Base-by-base conservation (phyloP, 64 coral and sea anemone genomes). In the Anthopleura sola region DNA sequence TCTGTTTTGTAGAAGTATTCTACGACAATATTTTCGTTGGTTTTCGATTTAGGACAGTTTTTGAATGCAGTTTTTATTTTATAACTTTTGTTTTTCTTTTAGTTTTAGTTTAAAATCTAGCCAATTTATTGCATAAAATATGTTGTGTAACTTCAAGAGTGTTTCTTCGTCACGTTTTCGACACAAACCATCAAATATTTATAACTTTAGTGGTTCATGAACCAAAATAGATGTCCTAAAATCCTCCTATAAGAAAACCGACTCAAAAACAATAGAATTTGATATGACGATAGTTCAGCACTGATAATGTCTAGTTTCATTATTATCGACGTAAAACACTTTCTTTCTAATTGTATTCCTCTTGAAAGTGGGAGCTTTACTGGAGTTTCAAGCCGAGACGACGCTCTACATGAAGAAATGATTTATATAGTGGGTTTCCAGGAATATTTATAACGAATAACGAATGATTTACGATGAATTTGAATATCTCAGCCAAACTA, bases 401-500 rank as follows among this genome's bases (percentile, higher is more conserved):
- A 44, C 28, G 18, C 78, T 44, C 11, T 21, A 44, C 78, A 38
- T 31, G 17, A 81, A 48, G 50, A 12, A 40, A 46, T 32, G 11
- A 81, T 57, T 26, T 53, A 40, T 81, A 26, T 26, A 46, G 20
- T 48, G 9, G 40, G 40, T 6, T 44, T 44, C 40, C 40, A 44
- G 40, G 4, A 8, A 6, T 44, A 44, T 53, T 26, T 48, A n/a
- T 12, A 49, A 46, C 37, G 78, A 3, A 18, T 31, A 10, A 18
- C 39, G 37, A 46, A 10, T 19, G 23, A 17, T 28, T 83, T 39
- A 37, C 11, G 49, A 83, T 83, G 86, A 95, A 87, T 20, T 83
- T 95, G 75, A 95, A 95, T 58, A 83, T 95, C 16, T 57, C 87
- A 40, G 84, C 87, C 38, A 95, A 92, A 83, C 50, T 95, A n/a